A percentile compares a stretch with the other conserved stretches of the same genome.
Evolutionary conservation across 30 jellyfish, hydroid and myxozoan species (phyloP).

Genomic region (Aurelia sp.): DNA sequence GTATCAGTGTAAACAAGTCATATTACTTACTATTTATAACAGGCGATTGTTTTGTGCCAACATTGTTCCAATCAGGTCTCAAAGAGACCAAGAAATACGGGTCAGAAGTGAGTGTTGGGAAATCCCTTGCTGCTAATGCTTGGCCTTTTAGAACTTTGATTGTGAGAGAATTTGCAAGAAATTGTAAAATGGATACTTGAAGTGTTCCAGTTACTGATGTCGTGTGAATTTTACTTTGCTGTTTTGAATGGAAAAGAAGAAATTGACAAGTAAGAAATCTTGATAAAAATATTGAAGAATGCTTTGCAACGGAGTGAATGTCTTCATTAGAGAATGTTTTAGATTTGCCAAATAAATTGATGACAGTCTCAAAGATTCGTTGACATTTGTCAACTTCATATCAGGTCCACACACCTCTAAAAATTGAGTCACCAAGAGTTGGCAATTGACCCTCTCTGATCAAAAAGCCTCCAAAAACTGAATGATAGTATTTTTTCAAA

Average conservation of each 20-base stretch:
- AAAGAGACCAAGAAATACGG: slow-evolving; percentile 80
- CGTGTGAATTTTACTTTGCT: slow-evolving; percentile 86
- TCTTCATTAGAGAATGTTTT: too few relatives aligned
- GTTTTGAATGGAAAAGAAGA: neutral
- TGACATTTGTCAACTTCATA: too few relatives aligned
- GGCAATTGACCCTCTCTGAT: too few relatives aligned
- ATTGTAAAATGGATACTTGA: slow-evolving; percentile 72
- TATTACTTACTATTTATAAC: slow-evolving; percentile 64
- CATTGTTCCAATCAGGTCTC: slow-evolving; percentile 74
- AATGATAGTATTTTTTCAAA: too few relatives aligned
- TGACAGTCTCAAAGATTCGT: too few relatives aligned
- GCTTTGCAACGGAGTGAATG: too few relatives aligned
- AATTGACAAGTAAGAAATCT: neutral
- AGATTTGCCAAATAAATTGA: too few relatives aligned
- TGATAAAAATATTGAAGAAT: too few relatives aligned
- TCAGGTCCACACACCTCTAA: too few relatives aligned
- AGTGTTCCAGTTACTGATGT: slow-evolving; percentile 78
- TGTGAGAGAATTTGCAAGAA: slow-evolving; percentile 65
- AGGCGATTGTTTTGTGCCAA: slow-evolving; percentile 67
- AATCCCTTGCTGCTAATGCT: slow-evolving; percentile 87
- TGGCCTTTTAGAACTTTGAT: slow-evolving; percentile 79
- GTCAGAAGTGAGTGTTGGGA: slow-evolving; percentile 81
- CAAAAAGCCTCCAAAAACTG: too few relatives aligned
- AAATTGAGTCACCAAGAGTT: too few relatives aligned
- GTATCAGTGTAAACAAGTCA: neutral